Percentiles rank a stretch among this genome's conserved stretches.
These are phyloP conservation scores for Carollia perspicillata DNA, from an alignment of 2,113 vertebrate species.

Conservation along the genomic window DNA sequence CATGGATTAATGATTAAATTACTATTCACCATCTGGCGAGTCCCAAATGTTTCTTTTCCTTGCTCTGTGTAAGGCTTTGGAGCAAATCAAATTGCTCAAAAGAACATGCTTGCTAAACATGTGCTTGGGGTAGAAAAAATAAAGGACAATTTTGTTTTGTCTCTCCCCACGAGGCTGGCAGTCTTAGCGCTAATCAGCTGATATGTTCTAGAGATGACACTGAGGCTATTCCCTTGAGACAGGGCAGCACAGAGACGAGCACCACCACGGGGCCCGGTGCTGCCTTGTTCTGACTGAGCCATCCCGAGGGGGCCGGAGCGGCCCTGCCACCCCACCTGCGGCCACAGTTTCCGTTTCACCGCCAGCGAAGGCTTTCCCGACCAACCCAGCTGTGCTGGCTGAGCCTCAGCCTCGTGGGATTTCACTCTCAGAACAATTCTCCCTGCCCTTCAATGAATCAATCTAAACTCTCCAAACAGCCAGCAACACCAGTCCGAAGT, in stretches of 20 bases:
- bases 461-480: not conserved
- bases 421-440: not conserved
- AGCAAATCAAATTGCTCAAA: slow-evolving; percentile 7
- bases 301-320: not conserved
- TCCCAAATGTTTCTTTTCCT: not conserved
- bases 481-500: not conserved
- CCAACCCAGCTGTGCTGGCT: not conserved
- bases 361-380: not conserved
- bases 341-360: not conserved
- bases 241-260: not conserved
- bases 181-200: not conserved
- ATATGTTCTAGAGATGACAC: not conserved
- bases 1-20: not conserved
- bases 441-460: not conserved
- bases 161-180: not conserved
- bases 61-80: not conserved
- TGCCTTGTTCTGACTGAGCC: not conserved
- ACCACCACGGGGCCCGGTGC: not conserved
- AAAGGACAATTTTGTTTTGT: not conserved
- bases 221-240: not conserved
- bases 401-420: not conserved
- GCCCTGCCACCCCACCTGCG: not conserved
- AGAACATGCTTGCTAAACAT: not conserved
- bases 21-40: not conserved
- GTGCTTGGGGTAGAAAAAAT: not conserved